A percentile compares a stretch with the other conserved stretches of the same genome.
Conservation (phyloP, 2,113 vertebrate species). For the Salvelinus fontinalis region DNA sequence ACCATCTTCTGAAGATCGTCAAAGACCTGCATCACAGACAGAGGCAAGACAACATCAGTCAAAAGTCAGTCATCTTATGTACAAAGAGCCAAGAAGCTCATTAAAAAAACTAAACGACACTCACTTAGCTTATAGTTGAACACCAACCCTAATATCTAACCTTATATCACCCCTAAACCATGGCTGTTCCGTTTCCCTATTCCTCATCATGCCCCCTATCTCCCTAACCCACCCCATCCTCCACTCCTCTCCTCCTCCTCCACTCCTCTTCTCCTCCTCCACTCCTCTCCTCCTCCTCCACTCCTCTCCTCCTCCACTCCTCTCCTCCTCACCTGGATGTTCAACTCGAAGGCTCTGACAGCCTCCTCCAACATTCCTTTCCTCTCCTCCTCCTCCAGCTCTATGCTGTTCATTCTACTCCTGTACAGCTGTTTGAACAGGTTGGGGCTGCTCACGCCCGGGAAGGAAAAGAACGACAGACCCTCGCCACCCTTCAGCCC, state of each 20-base stretch:
- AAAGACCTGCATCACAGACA: constrained; percentile 64
- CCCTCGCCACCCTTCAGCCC: constrained; percentile 83
- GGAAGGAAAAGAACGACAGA: constrained; percentile 89
- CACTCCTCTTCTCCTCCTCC: neutral
- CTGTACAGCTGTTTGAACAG: constrained; percentile 96
- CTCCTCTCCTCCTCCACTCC: constrained; percentile 7
- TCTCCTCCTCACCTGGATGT: constrained; percentile 75
- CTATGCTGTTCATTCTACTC: constrained; percentile 89
- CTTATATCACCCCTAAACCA: too few species aligned
- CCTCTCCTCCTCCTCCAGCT: constrained; percentile 76
- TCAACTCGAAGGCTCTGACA: constrained; percentile 80
- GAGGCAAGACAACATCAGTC: neutral
- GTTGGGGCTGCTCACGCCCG: constrained; percentile 82
- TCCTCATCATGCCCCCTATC: too few species aligned
- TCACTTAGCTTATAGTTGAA: too few species aligned
- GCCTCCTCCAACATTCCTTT: constrained; percentile 82
- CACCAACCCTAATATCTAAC: too few species aligned
- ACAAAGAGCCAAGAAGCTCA: too few species aligned
- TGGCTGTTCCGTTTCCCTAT: too few species aligned
- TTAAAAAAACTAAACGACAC: too few species aligned
- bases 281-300: too few species aligned
- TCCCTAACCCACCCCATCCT: fast-evolving
- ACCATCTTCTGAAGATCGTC: constrained; percentile 69
- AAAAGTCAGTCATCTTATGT: too few species aligned
- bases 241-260: too few species aligned